Evolutionary conservation across 2,888 invertebrate genomes (phyloP), one percentile per base, ranked within the genome.

Genomic region (Ceraclea dissimilis): DNA sequence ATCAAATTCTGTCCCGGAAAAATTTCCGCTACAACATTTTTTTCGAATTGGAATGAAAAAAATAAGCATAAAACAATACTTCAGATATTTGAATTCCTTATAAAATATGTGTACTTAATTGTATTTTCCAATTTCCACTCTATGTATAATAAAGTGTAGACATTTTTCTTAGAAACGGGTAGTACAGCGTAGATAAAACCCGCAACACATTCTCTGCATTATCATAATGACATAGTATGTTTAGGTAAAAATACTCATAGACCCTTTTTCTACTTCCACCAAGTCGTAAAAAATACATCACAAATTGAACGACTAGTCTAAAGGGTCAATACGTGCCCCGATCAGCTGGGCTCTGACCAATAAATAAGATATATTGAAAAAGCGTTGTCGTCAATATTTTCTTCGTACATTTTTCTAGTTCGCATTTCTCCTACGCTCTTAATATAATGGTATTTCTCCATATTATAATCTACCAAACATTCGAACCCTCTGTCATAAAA

Each of bases 231-330:
- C 39, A 16, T 8, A 39, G 16, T 13, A 8, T n/a, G 13, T 26
- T 26, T 26, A 26, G 4, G 10, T 26, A 26, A 4, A 26, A 6
- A 26, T 10, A 26, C 26, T 6, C 26, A 26, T 26, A 4, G 26
- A 26, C 26, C 10, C 10, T 26, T 13, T 13, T 4, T 16, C 39
- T 8, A 39, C 4, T 39, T 4, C 39, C 39, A 39, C 13, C 4
- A 39, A 39, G 39, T 39, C 39, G 39, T 39, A 39, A 39, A 39
- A 39, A 39, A 39, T 39, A 39, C 39, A 39, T 39, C 39, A 13
- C 39, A 39, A 39, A 39, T 39, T 39, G 39, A 39, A 39, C 39
- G 39, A 39, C n/a, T 39, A 13, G 8, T 39, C 39, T 13, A 16
- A 39, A 39, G 16, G 39, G 39, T 13, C 13, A 39, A 39, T 39